Percentiles rank a stretch among this genome's conserved stretches.
phyloP scores from a whole-genome alignment of 1,140 invertebrate species.

The Myzus persicae region DNA sequence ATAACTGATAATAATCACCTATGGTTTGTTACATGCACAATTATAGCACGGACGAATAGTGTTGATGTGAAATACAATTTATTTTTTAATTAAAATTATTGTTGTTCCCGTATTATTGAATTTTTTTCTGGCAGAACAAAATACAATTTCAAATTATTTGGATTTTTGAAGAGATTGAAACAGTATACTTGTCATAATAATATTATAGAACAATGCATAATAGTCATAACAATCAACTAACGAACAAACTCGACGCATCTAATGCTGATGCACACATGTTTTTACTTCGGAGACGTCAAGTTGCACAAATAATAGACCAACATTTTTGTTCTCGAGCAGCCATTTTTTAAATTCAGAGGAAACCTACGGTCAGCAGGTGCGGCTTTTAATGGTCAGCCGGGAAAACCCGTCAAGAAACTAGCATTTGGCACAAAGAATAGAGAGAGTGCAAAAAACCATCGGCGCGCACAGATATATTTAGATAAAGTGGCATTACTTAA shows the following conservation, averaged over 20 bases:
- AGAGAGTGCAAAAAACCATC: not conserved
- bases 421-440: not conserved
- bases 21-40: too few species aligned
- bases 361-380: constrained; percentile 14
- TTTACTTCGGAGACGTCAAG: not conserved
- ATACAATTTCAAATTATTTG: too few species aligned
- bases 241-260: too few species aligned
- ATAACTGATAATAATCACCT: too few species aligned
- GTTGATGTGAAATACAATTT: too few species aligned
- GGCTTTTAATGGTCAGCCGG: not conserved
- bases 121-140: too few species aligned
- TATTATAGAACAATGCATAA: not conserved
- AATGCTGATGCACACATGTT: too few species aligned
- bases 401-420: constrained; percentile 13
- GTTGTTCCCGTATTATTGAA: too few species aligned
- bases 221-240: not conserved
- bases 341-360: not conserved
- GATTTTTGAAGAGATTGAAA: too few species aligned
- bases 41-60: too few species aligned
- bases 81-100: too few species aligned
- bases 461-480: constrained; percentile 33
- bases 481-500: constrained; percentile 55
- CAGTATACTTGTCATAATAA: not conserved
- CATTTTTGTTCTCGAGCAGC: not conserved
- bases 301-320: not conserved